phyloP scores from a whole-genome alignment of 2,888 invertebrate genomes.

The Subacronicta megacephala region DNA sequence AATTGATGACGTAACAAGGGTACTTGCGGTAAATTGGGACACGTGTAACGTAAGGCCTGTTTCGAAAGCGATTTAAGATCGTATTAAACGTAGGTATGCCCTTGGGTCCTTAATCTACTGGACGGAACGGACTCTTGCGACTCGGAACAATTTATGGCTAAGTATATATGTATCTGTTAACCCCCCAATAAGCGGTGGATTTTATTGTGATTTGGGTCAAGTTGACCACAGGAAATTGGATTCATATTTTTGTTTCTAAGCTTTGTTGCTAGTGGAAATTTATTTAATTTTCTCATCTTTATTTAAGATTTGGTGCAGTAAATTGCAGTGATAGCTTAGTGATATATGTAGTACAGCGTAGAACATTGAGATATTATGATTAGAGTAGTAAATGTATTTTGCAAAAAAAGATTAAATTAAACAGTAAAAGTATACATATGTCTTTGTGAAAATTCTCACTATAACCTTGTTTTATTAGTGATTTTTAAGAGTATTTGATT shows the following conservation, averaged over 20 bases:
- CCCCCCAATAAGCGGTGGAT: slow-evolving; percentile 44
- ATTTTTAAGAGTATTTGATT: no score
- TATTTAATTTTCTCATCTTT: no score
- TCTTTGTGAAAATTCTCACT: no score
- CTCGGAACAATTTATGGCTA: slow-evolving; percentile 51
- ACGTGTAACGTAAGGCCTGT: slow-evolving; percentile 35
- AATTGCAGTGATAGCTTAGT: no score
- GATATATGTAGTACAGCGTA: no score
- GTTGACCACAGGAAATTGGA: slow-evolving; percentile 32
- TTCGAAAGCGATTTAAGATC: slow-evolving; percentile 23
- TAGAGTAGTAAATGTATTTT: no score
- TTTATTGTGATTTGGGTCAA: slow-evolving; percentile 51
- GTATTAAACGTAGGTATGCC: slow-evolving; percentile 42
- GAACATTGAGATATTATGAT: no score
- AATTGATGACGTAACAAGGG: slow-evolving; percentile 23
- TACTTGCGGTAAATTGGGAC: slow-evolving; percentile 44
- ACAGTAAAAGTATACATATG: no score
- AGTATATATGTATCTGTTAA: slow-evolving; percentile 59
- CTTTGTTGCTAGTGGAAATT: background rate
- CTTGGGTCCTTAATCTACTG: slow-evolving; percentile 45
- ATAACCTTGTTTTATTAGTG: no score
- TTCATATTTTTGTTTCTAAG: slow-evolving; percentile 8
- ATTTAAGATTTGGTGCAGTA: no score
- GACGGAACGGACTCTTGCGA: slow-evolving; percentile 34
- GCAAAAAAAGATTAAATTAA: no score